Evolutionary conservation across 2,888 invertebrate genomes (phyloP), one percentile per base, ranked within the genome.

Genomic region (Limnephilus marmoratus): DNA sequence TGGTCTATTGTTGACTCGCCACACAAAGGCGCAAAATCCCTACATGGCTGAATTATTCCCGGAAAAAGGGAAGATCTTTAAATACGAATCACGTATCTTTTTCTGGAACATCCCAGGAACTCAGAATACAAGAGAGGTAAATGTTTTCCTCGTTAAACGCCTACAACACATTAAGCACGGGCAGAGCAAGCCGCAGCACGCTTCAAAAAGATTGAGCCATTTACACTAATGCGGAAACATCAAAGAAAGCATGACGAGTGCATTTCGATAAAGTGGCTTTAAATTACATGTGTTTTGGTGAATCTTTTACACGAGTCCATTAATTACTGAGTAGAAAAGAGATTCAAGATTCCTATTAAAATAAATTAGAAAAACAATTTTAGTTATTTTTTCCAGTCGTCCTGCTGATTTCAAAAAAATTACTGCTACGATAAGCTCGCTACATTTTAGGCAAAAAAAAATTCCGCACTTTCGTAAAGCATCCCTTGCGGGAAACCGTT

Each of bases 111-210:
- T 37, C 45, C 34, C 41, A 24, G 11, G 81, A n/a, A 68, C 80
- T 13, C 11, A n/a, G 80, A 80, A 80, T 80, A 89, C 85, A 49
- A 92, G 90, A 68, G 37, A 91, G 90, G 68, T 90, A 91, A 92
- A 92, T 92, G 83, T 31, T 90, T 91, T 88, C 89, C 91, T 82
- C 89, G 45, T 90, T 90, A 90, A 85, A 85, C 86, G 49, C 31
- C 45, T 29, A 86, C 49, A 86, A 86, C 15, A 53, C 49, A 49
- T 49, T 37, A 83, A 68, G 13, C 18, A 68, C 24, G 68, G 9
- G 24, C 24, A n/a, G 24, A 68, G 24, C 68, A 68, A 68, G 18
- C 7, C 7, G 68, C 24, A 5, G 24, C 68, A 24, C 68, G 68
- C 68, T 68, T 68, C 24, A n/a, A 68, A 68, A 68, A 68, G 68